phyloP scores from a whole-genome alignment of 2,888 invertebrate genomes.

The Erannis defoliaria region DNA sequence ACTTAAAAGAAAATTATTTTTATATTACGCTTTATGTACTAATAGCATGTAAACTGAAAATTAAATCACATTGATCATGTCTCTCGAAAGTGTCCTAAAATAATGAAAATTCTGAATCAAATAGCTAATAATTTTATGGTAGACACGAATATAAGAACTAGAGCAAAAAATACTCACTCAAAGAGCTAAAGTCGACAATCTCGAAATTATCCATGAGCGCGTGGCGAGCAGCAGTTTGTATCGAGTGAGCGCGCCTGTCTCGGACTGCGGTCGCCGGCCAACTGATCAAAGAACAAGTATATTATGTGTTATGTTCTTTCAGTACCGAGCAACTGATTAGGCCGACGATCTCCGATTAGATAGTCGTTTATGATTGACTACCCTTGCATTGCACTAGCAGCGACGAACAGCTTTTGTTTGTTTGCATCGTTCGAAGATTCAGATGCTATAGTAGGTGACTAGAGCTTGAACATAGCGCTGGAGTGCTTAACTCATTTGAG shows the following conservation, averaged over 20 bases:
- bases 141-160: background rate
- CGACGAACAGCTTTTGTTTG: slow-evolving; percentile 32
- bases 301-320: too few species aligned
- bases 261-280: slow-evolving; percentile 69
- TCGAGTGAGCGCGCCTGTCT: slow-evolving; percentile 52
- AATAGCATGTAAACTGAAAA: background rate
- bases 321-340: slow-evolving; percentile 74
- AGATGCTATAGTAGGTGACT: too few species aligned
- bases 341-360: slow-evolving; percentile 76
- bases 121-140: background rate
- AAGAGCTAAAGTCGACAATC: slow-evolving; percentile 70
- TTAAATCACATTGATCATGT: background rate
- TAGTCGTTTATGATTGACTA: slow-evolving; percentile 69
- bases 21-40: too few species aligned
- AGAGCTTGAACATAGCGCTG: too few species aligned
- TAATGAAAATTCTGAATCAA: background rate
- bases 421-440: slow-evolving; percentile 2
- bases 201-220: slow-evolving; percentile 69
- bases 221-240: slow-evolving; percentile 37
- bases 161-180: slow-evolving; percentile 67
- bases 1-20: too few species aligned
- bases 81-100: background rate
- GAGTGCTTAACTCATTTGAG: too few species aligned
- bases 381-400: slow-evolving; percentile 56
- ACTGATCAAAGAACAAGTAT: slow-evolving; percentile 58